Base-by-base conservation (phyloP, 2,113 vertebrate genomes). In the Atrichornis clamosus region DNA sequence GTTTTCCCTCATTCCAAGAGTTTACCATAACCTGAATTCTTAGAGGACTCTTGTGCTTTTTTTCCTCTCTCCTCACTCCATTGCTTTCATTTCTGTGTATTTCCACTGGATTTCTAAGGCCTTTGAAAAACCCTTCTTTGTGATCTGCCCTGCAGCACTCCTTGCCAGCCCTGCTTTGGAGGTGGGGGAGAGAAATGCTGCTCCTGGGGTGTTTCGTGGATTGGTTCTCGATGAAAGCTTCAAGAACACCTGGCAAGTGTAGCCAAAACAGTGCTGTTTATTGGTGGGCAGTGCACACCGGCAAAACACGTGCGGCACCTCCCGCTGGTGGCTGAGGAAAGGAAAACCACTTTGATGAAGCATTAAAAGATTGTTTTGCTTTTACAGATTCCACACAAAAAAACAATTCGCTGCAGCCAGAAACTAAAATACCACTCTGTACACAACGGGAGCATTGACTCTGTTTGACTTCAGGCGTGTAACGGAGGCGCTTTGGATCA, bases 361-460 rank as follows among this genome's bases (percentile, higher is more conserved):
- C 50, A 95, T 90, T 90, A 63, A 93, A 93, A 95, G 83, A 42
- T 80, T 84, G 77, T 30, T 93, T 93, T 81, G 23, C 73, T 93
- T 90, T 92, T 55, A 83, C 60, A 86, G 46, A 59, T 88, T 90
- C 88, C 85, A 80, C 86, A 50, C 84, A 93, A 95, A 87, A 82
- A 21, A 26, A 4, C 32, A n/a, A 41, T 55, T 70, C 18, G 0
- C 14, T 80, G 9, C 16, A 47, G 76, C 86, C 91, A 90, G 87
- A 81, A 72, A 84, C 83, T 39, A 81, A 97, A 95, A 92, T 81
- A 81, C 89, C 5, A 3, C 76, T 59, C 15, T 56, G 83, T 37
- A 55, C 84, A 97, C 95, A 95, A 93, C 44, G 87, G 68, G 52
- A 74, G 59, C 49, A 90, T 93, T 97, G 96, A 95, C 1, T 9